Percentiles rank a stretch among this genome's conserved stretches.
Conservation (phyloP, 2,113 vertebrate species). For the Salminus brasiliensis region DNA sequence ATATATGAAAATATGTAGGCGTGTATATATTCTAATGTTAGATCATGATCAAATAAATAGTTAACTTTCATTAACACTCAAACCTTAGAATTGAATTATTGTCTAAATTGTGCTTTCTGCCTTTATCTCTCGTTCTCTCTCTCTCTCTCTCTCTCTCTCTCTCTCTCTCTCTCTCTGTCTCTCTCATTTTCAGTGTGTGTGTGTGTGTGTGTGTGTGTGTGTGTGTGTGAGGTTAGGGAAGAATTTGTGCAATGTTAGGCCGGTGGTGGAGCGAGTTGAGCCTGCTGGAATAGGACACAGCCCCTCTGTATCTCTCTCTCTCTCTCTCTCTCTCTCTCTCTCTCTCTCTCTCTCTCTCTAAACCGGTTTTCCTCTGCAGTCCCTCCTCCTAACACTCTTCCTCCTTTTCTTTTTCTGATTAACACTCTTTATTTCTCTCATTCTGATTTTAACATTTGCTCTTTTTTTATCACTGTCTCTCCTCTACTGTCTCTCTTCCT, state of each 20-base stretch:
- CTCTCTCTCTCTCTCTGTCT: not conserved
- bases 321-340: conserved; percentile 17
- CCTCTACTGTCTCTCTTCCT: conserved; percentile 18
- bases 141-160: conserved; percentile 25
- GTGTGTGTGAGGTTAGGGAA: conserved; percentile 51
- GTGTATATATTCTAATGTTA: no score
- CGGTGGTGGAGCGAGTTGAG: conserved; percentile 47
- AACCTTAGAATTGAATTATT: no score
- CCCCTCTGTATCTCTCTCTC: conserved; percentile 31
- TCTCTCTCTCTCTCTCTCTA: not conserved
- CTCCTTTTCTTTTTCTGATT: conserved; percentile 28
- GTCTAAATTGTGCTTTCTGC: no score
- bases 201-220: no score
- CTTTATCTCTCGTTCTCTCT: not conserved
- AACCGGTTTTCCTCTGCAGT: conserved; percentile 32
- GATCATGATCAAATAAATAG: no score
- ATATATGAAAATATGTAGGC: no score
- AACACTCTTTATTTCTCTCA: conserved; percentile 23
- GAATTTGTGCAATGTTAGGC: conserved; percentile 54
- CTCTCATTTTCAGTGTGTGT: not conserved
- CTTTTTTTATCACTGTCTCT: not conserved
- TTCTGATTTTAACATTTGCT: conserved; percentile 24
- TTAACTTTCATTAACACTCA: no score
- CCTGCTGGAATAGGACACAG: conserved; percentile 44
- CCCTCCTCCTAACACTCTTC: not conserved